phyloP scores from a whole-genome alignment of 2,113 vertebrate genomes.

The Spermophilus dauricus region DNA sequence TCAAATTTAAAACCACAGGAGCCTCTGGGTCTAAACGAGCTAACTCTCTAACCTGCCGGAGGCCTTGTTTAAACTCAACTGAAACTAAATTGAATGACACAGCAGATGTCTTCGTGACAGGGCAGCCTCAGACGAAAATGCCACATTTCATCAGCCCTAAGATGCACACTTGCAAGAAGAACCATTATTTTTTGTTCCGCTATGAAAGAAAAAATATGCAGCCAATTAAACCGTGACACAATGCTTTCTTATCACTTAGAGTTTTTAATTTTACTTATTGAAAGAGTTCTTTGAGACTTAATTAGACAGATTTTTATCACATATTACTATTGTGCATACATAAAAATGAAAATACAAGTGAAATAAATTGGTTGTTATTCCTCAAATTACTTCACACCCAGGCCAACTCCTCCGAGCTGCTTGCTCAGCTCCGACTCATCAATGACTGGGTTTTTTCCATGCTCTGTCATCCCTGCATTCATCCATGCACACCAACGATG shows the following conservation, averaged over 20 bases:
- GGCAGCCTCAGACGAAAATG: neutral
- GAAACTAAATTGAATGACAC: neutral
- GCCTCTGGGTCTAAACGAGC: neutral
- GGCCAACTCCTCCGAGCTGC: neutral
- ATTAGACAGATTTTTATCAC: slow-evolving; percentile 77
- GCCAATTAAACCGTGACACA: slow-evolving; percentile 67
- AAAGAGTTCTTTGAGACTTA: slow-evolving; percentile 73
- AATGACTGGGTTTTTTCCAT: neutral
- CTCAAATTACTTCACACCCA: neutral
- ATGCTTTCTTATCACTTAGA: slow-evolving; percentile 61
- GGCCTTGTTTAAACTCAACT: neutral
- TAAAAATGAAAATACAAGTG: slow-evolving; percentile 61
- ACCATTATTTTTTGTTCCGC: slow-evolving; percentile 8
- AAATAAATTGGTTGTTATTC: slow-evolving; percentile 55
- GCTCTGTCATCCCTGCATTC: neutral
- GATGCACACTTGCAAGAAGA: neutral
- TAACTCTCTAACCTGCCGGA: neutral
- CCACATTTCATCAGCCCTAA: neutral
- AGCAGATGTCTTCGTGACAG: slow-evolving; percentile 34
- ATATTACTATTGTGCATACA: slow-evolving; percentile 33
- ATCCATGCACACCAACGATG: neutral
- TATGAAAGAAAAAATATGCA: slow-evolving; percentile 47
- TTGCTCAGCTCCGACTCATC: neutral
- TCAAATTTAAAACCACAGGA: neutral
- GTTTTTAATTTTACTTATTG: slow-evolving; percentile 72